Evolutionary conservation across 2,888 invertebrate genomes (phyloP), one percentile per base, ranked within the genome.

Genomic region (Entomobrya proxima): DNA sequence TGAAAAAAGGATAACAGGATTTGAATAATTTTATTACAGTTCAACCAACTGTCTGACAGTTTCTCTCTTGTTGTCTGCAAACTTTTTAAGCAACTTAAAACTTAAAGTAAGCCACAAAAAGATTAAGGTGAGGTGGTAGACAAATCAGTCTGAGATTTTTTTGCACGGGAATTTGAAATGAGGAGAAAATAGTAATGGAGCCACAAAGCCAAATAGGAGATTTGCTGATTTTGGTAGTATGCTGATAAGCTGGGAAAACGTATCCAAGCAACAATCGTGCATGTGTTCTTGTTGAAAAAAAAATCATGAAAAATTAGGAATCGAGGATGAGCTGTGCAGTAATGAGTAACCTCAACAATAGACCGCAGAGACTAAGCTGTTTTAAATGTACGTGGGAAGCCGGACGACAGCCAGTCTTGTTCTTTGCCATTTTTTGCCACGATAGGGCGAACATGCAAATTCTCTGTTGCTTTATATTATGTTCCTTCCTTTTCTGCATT

Each of bases 291-390:
- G 7, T 1, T 35, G n/a, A n/a, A n/a, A 35, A n/a, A 69, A 40
- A 69, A 69, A 44, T 44, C 44, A 69, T 44, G 44, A 69, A 69
- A 69, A 69, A 69, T 44, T 69, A 40, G 27, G 69, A 69, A 44
- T 32, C 13, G n/a, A 27, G 32, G 27, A 40, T 9, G 27, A 40
- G 13, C 44, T 18, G 3, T 55, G 69, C n/a, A 24, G 13, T 69
- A 27, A 61, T 27, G 30, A 27, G 30, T 13, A 32, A 64, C 6
- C 35, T 35, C 18, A 64, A 61, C 32, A 35, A 35, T 30, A 61
- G 35, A 35, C 64, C 15, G 11, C 5, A 7, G 32, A 35, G 35
- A 3, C n/a, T 21, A 52, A n/a, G 21, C n/a, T n/a, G n/a, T n/a
- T 37, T 15, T 11, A 40, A 3, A 24, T 13, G 15, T 40, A 44